Percentiles rank a stretch among this genome's conserved stretches.
phyloP scores from a whole-genome alignment of 2,888 invertebrate species.

The Cyrtodaria siliqua region DNA sequence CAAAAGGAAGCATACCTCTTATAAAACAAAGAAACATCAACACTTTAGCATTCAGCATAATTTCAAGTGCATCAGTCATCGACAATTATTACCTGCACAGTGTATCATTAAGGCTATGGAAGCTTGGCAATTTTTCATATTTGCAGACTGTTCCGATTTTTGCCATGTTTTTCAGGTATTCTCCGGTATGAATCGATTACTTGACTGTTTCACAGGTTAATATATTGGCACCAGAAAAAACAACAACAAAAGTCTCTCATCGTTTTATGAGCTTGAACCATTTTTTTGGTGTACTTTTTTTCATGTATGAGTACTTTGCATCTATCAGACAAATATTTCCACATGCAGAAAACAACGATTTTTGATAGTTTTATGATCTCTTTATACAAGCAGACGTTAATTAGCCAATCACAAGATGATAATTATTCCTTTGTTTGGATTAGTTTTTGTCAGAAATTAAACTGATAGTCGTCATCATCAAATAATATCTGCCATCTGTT shows the following conservation, averaged over 20 bases:
- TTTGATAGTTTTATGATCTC: background rate
- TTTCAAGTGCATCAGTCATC: too few relatives aligned
- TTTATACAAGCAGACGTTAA: background rate
- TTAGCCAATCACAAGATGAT: background rate
- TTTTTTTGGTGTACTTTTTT: background rate
- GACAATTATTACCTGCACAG: slow-evolving; percentile 55
- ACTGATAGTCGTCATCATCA: background rate
- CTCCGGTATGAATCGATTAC: background rate
- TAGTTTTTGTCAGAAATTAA: background rate
- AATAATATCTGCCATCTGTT: too few relatives aligned
- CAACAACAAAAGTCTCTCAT: background rate
- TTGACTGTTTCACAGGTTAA: too few relatives aligned
- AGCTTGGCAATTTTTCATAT: slow-evolving; percentile 46
- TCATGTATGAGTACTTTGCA: background rate
- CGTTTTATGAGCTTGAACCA: slow-evolving; percentile 1
- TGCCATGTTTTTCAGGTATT: slow-evolving; percentile 10
- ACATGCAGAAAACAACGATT: background rate
- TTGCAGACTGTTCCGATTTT: slow-evolving; percentile 9
- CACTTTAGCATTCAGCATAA: too few relatives aligned
- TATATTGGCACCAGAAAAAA: background rate
- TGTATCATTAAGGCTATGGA: slow-evolving; percentile 57
- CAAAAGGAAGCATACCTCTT: too few relatives aligned
- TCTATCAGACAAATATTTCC: background rate
- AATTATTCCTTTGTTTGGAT: background rate
- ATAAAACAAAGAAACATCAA: too few relatives aligned